Evolutionary conservation across 1,140 invertebrate species (phyloP), one percentile per base, ranked within the genome.

Genomic region (Spodoptera litura): DNA sequence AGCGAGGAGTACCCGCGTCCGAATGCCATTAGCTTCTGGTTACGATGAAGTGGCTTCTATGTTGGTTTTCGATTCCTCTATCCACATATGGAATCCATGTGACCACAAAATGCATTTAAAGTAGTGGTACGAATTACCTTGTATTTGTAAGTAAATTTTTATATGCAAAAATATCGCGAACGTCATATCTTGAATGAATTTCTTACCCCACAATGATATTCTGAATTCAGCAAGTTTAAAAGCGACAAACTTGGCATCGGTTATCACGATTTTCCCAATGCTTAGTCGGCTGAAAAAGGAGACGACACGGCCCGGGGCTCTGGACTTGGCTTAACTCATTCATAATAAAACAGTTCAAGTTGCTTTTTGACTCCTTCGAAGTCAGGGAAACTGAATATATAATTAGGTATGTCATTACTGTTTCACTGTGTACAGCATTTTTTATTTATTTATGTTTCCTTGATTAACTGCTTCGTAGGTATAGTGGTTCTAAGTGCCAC

Each of bases 11-110:
- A 74, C 38, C 38, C 27, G 59, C 72, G 44, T 11, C 27, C 55
- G 56, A 53, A 72, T 72, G 49, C 51, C 79, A 77, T 81, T 77
- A 81, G 68, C 49, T 71, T 13, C 53, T 77, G 74, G 73, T 71
- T 77, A 80, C 49, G 66, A 44, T 56, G 64, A 51, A 66, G 56
- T 51, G 44, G 15, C 44, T 71, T 2, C 27, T 15, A 15, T n/a
- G 27, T 59, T 35, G 15, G 51, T 58, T 71, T n/a, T 9, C 31
- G 71, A 51, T 51, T 25, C 51, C 15, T 51, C 12, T 38, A 10
- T 6, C 51, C 53, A 38, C 4, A 4, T 20, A 44, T 27, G 51
- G n/a, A n/a, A n/a, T n/a, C 3, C 61, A 20, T 64, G 35, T 31
- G 4, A 4, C 31, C 35, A 38, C 35, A 38, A 38, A 5, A 44